phyloP scores from a whole-genome alignment of 2,888 invertebrate genomes.

The Dicyrtomina minuta region DNA sequence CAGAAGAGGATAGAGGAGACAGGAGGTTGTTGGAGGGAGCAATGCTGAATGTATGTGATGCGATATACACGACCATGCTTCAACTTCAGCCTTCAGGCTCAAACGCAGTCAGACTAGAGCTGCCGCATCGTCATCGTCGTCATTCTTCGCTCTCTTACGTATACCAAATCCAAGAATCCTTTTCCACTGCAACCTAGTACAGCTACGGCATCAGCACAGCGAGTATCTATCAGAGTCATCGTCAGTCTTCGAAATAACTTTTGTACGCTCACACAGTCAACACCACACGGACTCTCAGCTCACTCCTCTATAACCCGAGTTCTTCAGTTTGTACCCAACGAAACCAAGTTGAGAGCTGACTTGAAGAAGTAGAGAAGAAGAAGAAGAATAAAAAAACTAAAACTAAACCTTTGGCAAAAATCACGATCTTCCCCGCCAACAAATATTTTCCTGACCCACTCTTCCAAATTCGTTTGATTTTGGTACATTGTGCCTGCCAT shows the following conservation, averaged over 20 bases:
- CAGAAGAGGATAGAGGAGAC: slow-evolving; percentile 3
- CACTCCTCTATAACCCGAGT: no score
- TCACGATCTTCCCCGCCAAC: slow-evolving; percentile 29
- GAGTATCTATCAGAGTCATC: no score
- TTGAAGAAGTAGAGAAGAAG: not conserved
- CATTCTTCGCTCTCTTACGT: not conserved
- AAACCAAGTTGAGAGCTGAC: not conserved
- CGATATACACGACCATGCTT: slow-evolving; percentile 6
- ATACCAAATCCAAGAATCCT: not conserved
- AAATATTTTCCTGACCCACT: slow-evolving; percentile 30
- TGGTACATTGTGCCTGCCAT: slow-evolving; percentile 2
- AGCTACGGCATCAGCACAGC: no score
- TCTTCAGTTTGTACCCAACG: not conserved
- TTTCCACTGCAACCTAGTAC: no score
- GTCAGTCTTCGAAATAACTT: slow-evolving; percentile 8
- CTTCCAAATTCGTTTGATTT: slow-evolving; percentile 1
- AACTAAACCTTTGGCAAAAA: slow-evolving; percentile 19
- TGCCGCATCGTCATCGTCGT: slow-evolving; percentile 23
- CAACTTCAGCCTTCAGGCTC: slow-evolving; percentile 26
- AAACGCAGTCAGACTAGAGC: slow-evolving; percentile 22
- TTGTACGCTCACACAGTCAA: slow-evolving; percentile 11
- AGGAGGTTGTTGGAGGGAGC: slow-evolving; percentile 15
- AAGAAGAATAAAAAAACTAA: not conserved
- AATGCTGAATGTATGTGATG: not conserved
- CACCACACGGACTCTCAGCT: not conserved